These are phyloP conservation scores for Plebejus argus DNA, from an alignment of 2,888 invertebrate species.

Conservation along the genomic window DNA sequence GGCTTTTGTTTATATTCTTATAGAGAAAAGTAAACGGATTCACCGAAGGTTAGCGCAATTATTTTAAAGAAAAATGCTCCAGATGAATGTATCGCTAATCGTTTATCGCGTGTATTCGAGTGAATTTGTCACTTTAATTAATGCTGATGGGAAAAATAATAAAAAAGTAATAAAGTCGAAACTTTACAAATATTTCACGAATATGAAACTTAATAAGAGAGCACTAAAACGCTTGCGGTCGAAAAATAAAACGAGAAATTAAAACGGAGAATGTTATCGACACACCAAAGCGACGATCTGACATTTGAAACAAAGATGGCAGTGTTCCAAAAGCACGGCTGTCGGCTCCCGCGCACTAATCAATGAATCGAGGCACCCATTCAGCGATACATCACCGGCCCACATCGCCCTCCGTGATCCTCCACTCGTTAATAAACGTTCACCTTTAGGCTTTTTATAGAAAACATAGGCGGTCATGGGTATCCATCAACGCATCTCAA, in stretches of 20 bases:
- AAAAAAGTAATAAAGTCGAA: constrained; percentile 19
- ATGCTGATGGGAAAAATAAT: constrained; percentile 13
- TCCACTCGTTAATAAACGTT: constrained; percentile 25
- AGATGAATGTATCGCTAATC: not conserved
- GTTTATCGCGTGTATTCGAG: constrained; percentile 11
- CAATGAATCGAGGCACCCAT: constrained; percentile 49
- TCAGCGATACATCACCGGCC: constrained; percentile 40
- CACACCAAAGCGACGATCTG: constrained; percentile 42
- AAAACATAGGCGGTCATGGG: constrained; percentile 15
- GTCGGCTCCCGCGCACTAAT: constrained; percentile 45
- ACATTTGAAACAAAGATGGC: constrained; percentile 51
- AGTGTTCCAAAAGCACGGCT: constrained; percentile 44
- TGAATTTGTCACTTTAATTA: not conserved
- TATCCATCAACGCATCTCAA: constrained; percentile 16
- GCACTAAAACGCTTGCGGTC: constrained; percentile 24
- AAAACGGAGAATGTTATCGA: constrained; percentile 38
- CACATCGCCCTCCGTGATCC: constrained; percentile 34
- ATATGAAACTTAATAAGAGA: constrained; percentile 22
- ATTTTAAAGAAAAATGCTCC: not conserved
- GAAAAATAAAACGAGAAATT: constrained; percentile 31
- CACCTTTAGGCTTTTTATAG: constrained; percentile 30
- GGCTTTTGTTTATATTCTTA: constrained; percentile 14
- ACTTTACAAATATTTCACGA: constrained; percentile 24
- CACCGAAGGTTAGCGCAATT: constrained; percentile 35
- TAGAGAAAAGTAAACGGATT: constrained; percentile 41